phyloP scores from a whole-genome alignment of 2,113 vertebrate genomes.

The Barnardius zonarius region DNA sequence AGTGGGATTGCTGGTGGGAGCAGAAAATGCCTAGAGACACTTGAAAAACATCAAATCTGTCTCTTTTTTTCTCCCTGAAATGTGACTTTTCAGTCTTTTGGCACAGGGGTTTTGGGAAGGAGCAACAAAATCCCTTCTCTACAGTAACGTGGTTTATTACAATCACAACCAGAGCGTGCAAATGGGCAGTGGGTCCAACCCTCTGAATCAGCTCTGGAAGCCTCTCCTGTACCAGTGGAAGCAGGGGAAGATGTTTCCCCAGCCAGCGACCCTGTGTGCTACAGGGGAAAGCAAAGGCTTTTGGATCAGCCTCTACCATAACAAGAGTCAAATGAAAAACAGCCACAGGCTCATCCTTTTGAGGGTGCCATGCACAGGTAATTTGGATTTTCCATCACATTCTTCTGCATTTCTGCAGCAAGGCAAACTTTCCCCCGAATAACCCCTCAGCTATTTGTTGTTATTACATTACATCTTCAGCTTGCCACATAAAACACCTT shows the following conservation, averaged over 20 bases:
- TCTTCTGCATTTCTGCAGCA: background rate
- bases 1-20: background rate
- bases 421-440: background rate
- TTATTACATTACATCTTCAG: constrained; percentile 35
- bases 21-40: accelerated
- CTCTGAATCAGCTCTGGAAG: background rate
- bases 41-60: background rate
- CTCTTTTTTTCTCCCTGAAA: accelerated
- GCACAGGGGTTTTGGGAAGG: background rate
- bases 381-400: background rate
- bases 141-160: background rate
- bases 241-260: background rate
- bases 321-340: background rate
- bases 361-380: background rate
- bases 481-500: constrained; percentile 43
- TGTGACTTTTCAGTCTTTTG: background rate
- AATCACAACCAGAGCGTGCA: background rate
- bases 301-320: background rate
- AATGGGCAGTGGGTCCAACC: background rate
- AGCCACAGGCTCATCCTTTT: background rate
- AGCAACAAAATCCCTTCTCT: no score
- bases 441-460: constrained; percentile 17
- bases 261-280: background rate
- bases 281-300: background rate
- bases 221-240: background rate